Base-by-base conservation (phyloP, 2,113 vertebrate species). In the Istiophorus platypterus region DNA sequence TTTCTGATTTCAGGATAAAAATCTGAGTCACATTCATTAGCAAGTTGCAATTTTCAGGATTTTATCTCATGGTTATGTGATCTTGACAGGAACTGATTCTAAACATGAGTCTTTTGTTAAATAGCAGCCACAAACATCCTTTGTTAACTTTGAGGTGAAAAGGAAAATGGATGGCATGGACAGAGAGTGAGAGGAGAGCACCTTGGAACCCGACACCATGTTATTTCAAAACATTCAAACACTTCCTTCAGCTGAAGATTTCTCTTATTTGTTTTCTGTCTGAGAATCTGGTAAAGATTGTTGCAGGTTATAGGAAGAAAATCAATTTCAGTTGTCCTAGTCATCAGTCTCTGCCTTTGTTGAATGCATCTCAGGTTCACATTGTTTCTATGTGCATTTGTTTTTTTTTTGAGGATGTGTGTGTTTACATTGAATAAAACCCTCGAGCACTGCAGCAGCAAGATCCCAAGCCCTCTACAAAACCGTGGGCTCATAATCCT, bases 401-500 rank as follows among this genome's bases (percentile, higher is more conserved):
- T 76, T 70, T 86, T 81, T 84, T 39, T 58, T 52, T 7, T 14
- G 58, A 54, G 58, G 26, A 18, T 79, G 65, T 58, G 68, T 57
- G 67, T 76, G 70, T 86, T 81, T 84, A 76, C 73, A 61, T 65
- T 49, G 80, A 80, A 76, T 72, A 58, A 81, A 87, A 85, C 58
- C 71, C 54, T 89, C 31, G 29, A 82, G 80, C 81, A 72, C 24
- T 31, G 80, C 88, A 62, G 58, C 66, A 85, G 82, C 72, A 85
- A 45, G 76, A 90, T 85, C 72, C 79, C 63, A 80, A 84, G 77
- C 88, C 85, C 88, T 85, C 61, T 77, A 91, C 86, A 80, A 90
- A 92, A 92, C 86, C 77, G 88, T 93, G 88, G 91, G 88, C 89
- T 93, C 84, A 85, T 90, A 90, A 93, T 93, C 91, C 92, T 91